Evolutionary conservation across 2,797 vertebrate species (phyloP).

Genomic region (Crenuchus spilurus): DNA sequence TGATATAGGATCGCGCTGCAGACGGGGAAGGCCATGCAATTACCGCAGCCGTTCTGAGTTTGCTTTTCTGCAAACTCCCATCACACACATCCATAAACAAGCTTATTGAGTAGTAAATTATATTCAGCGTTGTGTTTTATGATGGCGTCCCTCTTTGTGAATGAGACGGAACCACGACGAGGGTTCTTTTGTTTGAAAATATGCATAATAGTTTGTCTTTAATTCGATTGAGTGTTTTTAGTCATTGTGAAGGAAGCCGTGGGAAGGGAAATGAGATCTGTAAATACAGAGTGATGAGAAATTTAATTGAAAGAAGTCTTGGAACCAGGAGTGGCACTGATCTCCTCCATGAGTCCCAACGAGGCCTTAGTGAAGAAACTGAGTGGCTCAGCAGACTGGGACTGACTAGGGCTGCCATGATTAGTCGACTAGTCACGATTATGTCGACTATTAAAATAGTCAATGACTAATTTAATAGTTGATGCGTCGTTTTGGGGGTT

Average conservation of each 20-base stretch:
- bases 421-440: no score
- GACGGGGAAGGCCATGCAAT: neutral
- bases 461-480: no score
- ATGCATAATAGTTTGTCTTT: neutral
- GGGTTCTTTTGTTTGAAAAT: neutral
- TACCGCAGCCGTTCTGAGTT: neutral
- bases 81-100: neutral
- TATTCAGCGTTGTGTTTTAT: conserved; percentile 21
- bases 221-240: neutral
- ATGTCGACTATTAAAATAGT: no score
- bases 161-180: neutral
- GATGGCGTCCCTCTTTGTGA: neutral
- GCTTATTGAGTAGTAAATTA: conserved; percentile 16
- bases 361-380: conserved; percentile 56
- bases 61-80: neutral
- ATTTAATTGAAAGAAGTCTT: neutral
- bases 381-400: no score
- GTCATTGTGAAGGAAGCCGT: neutral
- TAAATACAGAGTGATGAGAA: neutral
- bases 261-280: neutral
- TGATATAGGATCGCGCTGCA: neutral
- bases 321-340: conserved; percentile 6
- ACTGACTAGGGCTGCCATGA: no score
- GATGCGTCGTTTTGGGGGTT: no score
- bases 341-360: conserved; percentile 44